A percentile compares a stretch with the other conserved stretches of the same genome.
phyloP scores from a whole-genome alignment of 2,113 vertebrate species.

The Condylura cristata region DNA sequence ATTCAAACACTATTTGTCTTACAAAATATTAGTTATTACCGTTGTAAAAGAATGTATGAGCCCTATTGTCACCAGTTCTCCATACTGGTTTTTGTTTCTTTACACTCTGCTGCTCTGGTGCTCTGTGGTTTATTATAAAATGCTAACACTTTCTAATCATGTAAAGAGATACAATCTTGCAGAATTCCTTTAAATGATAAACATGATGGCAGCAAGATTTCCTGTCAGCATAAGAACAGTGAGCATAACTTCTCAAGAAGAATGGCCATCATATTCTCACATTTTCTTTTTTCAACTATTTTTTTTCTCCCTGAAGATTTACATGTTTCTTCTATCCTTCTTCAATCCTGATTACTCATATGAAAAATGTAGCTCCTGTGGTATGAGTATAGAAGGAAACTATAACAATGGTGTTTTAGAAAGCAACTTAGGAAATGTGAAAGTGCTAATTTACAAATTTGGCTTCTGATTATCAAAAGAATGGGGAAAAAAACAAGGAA shows the following conservation, averaged over 20 bases:
- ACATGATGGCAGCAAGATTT: background rate
- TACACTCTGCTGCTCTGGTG: background rate
- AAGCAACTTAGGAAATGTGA: background rate
- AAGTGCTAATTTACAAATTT: background rate
- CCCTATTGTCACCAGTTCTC: background rate
- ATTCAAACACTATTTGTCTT: background rate
- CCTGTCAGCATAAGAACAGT: background rate
- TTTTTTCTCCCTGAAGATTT: background rate
- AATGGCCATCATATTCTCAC: background rate
- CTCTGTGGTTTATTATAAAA: background rate
- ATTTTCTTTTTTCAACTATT: background rate
- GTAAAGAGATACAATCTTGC: background rate
- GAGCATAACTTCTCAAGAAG: background rate
- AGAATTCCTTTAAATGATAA: slow-evolving; percentile 16
- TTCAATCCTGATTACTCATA: slow-evolving; percentile 11
- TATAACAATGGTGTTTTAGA: background rate
- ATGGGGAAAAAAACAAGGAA: background rate
- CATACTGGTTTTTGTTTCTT: background rate
- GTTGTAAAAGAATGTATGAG: background rate
- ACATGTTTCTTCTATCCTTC: background rate
- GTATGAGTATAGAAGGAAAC: background rate
- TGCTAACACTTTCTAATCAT: background rate
- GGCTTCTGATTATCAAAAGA: background rate
- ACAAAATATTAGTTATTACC: background rate
- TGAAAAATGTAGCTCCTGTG: background rate